phyloP scores from a whole-genome alignment of 1,140 invertebrate genomes.

The Drosophila bipectinata region DNA sequence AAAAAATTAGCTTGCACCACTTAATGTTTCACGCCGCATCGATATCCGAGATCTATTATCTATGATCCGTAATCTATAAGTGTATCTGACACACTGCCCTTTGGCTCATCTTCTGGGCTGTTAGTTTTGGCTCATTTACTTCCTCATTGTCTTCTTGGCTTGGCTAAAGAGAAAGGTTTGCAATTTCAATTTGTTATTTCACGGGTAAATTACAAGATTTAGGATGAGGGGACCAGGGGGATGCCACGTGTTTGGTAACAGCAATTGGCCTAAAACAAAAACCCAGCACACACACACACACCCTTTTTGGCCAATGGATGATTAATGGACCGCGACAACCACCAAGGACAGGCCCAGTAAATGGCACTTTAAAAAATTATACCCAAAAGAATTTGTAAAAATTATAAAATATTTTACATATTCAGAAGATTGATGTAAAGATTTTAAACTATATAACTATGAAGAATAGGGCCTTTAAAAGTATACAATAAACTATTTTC shows the following conservation, averaged over 20 bases:
- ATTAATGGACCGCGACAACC: constrained; percentile 74
- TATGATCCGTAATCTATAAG: constrained; percentile 8
- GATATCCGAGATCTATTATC: constrained; percentile 13
- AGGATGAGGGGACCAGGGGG: constrained; percentile 25
- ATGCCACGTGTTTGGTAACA: constrained; percentile 33
- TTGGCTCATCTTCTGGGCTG: constrained; percentile 47
- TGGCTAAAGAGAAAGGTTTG: constrained; percentile 30
- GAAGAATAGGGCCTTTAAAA: too few species aligned
- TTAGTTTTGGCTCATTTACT: constrained; percentile 72
- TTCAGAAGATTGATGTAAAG: too few species aligned
- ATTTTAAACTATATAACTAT: too few species aligned
- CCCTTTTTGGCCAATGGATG: constrained; percentile 57
- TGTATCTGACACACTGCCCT: constrained; percentile 71
- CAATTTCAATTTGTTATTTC: constrained; percentile 62
- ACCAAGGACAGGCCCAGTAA: constrained; percentile 57
- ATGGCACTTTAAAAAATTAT: constrained; percentile 1
- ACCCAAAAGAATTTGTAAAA: too few species aligned
- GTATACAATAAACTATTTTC: too few species aligned
- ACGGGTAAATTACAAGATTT: constrained; percentile 62
- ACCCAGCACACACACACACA: constrained; percentile 49
- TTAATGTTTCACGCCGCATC: constrained; percentile 74
- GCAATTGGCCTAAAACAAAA: constrained; percentile 60
- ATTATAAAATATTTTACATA: too few species aligned
- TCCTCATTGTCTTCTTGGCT: constrained; percentile 64
- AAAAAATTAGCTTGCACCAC: constrained; percentile 68